Conservation (phyloP, 2,113 vertebrate genomes). For the Bucco capensis region DNA sequence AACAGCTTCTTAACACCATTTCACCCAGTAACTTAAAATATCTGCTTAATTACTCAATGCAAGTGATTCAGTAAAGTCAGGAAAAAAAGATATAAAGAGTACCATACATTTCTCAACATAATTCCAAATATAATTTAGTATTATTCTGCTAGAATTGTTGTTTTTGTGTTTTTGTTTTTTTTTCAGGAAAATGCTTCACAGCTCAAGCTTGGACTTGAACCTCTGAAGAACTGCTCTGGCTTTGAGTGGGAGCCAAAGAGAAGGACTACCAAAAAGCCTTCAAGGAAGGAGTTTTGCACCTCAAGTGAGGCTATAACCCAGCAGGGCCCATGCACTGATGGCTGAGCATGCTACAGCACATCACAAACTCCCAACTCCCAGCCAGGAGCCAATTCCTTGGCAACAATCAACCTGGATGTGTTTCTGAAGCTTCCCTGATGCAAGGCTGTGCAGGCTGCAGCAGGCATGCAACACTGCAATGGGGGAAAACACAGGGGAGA, state of each 20-base stretch:
- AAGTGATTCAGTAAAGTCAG: background rate
- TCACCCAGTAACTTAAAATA: background rate
- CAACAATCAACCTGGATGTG: background rate
- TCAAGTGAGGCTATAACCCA: background rate
- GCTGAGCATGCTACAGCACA: background rate
- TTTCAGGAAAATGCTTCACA: constrained; percentile 12
- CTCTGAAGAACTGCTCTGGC: background rate
- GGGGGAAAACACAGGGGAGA: background rate
- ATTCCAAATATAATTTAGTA: background rate
- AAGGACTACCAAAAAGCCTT: background rate
- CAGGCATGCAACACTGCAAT: background rate
- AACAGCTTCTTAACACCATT: background rate
- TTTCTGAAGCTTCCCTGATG: background rate
- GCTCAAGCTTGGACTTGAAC: background rate
- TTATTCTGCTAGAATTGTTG: background rate
- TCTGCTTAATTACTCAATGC: background rate
- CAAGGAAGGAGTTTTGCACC: background rate
- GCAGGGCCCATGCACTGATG: background rate
- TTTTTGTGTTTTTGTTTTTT: background rate
- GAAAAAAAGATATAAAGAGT: background rate
- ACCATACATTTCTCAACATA: background rate
- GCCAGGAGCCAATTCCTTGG: background rate
- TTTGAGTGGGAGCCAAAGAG: background rate
- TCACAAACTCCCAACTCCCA: background rate
- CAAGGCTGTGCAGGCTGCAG: background rate